Evolutionary conservation across 2,113 vertebrate genomes (phyloP).

Genomic region (Tinamus guttatus): DNA sequence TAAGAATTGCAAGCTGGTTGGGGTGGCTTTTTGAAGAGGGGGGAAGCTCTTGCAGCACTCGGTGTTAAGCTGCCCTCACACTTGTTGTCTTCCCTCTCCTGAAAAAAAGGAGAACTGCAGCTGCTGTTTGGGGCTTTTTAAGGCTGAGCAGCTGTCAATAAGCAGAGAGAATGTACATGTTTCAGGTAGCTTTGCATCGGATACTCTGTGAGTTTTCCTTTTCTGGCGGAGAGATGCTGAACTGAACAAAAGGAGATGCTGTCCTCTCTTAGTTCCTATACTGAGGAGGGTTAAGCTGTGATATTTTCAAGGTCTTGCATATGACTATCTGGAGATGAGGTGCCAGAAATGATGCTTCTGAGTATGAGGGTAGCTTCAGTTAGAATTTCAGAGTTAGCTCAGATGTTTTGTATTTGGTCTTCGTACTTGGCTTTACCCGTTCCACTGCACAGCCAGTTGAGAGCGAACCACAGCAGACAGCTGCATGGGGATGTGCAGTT

Average conservation of each 20-base stretch:
- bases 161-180: background rate
- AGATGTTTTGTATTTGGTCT: background rate
- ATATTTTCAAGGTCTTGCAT: background rate
- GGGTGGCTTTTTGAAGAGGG: background rate
- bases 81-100: constrained; percentile 40
- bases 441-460: background rate
- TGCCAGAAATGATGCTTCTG: background rate
- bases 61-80: constrained; percentile 9
- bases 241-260: background rate
- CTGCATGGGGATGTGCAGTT: too few species aligned
- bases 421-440: background rate
- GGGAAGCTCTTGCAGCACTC: constrained; percentile 33
- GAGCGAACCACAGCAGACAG: background rate
- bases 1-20: constrained; percentile 62
- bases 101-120: background rate
- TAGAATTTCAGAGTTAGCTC: background rate
- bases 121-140: constrained; percentile 10
- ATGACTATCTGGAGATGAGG: background rate
- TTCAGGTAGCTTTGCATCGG: background rate
- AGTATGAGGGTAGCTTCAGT: background rate
- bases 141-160: background rate
- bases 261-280: background rate
- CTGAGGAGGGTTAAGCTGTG: background rate
- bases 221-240: background rate
- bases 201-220: background rate